Percentiles rank a stretch among this genome's conserved stretches.
Evolutionary conservation across 2,113 vertebrate genomes (phyloP).

Genomic region (Himantopus leucocephalus): DNA sequence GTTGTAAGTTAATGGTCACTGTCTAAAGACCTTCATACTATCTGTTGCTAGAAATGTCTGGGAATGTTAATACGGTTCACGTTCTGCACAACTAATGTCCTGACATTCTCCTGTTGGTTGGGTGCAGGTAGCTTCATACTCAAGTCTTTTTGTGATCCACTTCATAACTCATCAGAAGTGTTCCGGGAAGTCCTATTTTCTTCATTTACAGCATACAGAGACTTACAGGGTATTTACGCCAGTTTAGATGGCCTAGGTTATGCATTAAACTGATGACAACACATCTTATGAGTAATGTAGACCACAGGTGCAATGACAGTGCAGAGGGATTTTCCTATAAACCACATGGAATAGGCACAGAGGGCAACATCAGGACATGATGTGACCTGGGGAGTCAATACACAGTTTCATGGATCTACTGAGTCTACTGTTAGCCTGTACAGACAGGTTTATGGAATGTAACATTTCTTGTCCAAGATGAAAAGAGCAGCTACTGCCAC

Average conservation of each 20-base stretch:
- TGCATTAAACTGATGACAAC: not conserved
- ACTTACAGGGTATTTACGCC: not conserved
- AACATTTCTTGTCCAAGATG: not conserved
- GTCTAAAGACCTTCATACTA: not conserved
- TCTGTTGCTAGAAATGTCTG: not conserved
- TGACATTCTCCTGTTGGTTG: not conserved
- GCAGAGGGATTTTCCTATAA: not conserved
- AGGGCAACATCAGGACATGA: not conserved
- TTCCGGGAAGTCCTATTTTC: not conserved
- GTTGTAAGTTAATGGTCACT: not conserved
- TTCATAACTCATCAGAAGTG: not conserved
- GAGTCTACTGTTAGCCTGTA: not conserved
- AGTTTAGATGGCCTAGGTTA: not conserved
- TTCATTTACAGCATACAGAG: not conserved
- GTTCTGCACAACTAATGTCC: not conserved
- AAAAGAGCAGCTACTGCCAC: not conserved
- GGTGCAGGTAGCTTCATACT: not conserved
- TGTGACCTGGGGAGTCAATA: not conserved
- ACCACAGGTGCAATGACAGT: not conserved
- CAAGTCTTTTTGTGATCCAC: not conserved
- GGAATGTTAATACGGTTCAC: not conserved
- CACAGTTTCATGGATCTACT: not conserved
- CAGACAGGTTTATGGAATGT: not conserved
- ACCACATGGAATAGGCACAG: not conserved
- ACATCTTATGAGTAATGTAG: not conserved